Base-by-base conservation (phyloP, 1,140 invertebrate genomes). In the Sesamia nonagrioides region DNA sequence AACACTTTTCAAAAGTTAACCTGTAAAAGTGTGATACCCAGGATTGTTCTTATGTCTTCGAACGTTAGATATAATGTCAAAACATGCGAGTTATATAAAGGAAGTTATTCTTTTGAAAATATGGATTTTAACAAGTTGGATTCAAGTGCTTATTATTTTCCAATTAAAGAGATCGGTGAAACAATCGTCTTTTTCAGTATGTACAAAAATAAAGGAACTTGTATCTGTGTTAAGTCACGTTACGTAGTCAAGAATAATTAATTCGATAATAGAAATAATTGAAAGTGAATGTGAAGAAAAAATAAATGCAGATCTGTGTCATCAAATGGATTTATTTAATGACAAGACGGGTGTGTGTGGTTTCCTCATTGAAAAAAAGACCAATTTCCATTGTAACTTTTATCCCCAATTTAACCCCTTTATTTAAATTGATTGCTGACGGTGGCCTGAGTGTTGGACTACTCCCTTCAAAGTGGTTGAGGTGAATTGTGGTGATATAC, bases 131-230 rank as follows among this genome's bases (percentile, higher is more conserved):
- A 52, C n/a, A 66, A 76, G 17, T 40, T 76, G 7, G 42, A 76
- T 27, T 27, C 48, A 18, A 60, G 58, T 17, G 73, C 74, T n/a
- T 66, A 76, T 66, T 76, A 76, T 15, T 76, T 52, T n/a, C 74
- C 74, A 7, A 66, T 76, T 13, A 76, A 76, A 42, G 74, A 76
- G 48, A 35, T 76, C 8, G 74, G 74, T 17, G 74, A 76, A 54
- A 66, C 40, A 7, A 9, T 76, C 0, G 45, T 76, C 0, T 76
- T 63, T 54, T 52, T 76, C 11, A 45, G 74, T 42, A 9, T 66
- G 2, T 76, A 66, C 17, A 66, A 40, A 9, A 37, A 15, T 7
- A 33, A 9, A 27, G 74, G 74, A 2, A 76, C 74, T 1, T 18
- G n/a, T n/a, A 18, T 76, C 33, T 76, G 74, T 15, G 37, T 27